These are phyloP conservation scores for Amia ocellicauda DNA, from an alignment of 2,113 vertebrate species.

Conservation along the genomic window DNA sequence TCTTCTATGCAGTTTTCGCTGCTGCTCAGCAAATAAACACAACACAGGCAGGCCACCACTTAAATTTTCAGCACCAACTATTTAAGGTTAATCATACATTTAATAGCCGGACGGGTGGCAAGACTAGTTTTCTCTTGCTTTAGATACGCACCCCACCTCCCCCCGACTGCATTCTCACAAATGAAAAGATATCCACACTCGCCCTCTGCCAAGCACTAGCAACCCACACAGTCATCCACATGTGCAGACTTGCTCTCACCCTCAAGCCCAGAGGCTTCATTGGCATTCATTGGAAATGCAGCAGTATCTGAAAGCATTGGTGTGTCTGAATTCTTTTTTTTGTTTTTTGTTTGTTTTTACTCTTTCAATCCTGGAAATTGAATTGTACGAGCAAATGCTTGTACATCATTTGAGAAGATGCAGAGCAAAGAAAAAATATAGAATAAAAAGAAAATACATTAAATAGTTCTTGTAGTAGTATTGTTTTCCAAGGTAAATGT, in stretches of 20 bases:
- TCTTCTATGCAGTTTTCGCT: background rate
- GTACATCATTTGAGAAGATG: no score
- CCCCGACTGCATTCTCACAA: background rate
- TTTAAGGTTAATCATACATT: background rate
- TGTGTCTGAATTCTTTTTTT: background rate
- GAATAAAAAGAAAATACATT: no score
- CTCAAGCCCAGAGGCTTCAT: background rate
- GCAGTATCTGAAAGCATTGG: background rate
- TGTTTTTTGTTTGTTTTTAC: no score
- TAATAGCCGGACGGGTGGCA: background rate
- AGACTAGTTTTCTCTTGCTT: background rate
- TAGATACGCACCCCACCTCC: background rate
- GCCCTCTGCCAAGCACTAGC: no score
- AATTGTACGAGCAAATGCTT: no score
- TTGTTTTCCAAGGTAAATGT: no score
- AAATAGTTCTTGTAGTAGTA: no score
- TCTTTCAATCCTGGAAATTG: no score
- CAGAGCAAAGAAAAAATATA: no score
- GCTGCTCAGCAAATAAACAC: background rate
- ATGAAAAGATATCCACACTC: background rate
- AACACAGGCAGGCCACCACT: background rate
- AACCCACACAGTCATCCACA: background rate
- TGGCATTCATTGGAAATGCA: background rate
- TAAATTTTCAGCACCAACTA: background rate
- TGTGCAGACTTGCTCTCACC: background rate